Base-by-base conservation (phyloP, 2,113 vertebrate species). In the Cricetomys ansorgei region DNA sequence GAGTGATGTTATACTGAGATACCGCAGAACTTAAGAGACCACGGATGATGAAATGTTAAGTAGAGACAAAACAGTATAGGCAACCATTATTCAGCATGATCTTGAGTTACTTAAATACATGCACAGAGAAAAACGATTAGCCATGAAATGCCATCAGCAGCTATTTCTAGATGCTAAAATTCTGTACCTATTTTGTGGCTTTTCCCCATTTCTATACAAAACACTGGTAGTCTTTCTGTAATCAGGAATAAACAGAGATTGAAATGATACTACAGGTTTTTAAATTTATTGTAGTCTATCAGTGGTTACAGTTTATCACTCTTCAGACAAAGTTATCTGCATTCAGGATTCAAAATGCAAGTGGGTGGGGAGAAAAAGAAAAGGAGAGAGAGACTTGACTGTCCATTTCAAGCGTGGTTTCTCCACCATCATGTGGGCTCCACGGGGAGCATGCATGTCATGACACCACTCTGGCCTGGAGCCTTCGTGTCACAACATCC, bases 151-250 rank as follows among this genome's bases (percentile, higher is more conserved):
- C 55, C 43, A 79, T 29, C 29, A n/a, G 27, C 37, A 62, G 40
- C 72, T 96, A 76, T 81, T 94, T 89, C 80, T 83, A 75, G 70
- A 53, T 65, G 29, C 29, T n/a, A 40, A 83, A 57, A 67, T 50
- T 64, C 3, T 27, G 15, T 77, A 57, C 12, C 34, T 69, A 1
- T 4, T 15, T 17, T 87, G 17, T 37, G 88, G 25, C 67, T 29
- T 67, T 3, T 64, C 19, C 31, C 19, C 40, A 16, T 65, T n/a
- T 48, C 45, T 59, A 29, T 45, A 65, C 84, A 69, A 67, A 94
- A 77, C 34, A 88, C 21, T 29, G 37, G 59, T 55, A 72, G 67
- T 27, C n/a, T 62, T 88, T 88, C 81, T 57, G 19, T 89, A 85
- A 93, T 79, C 57, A 80, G 15, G 13, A 67, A 23, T 31, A 34